Evolutionary conservation across 1,140 invertebrate genomes (phyloP), one percentile per base, ranked within the genome.

Genomic region (Leptopilina boulardi): DNA sequence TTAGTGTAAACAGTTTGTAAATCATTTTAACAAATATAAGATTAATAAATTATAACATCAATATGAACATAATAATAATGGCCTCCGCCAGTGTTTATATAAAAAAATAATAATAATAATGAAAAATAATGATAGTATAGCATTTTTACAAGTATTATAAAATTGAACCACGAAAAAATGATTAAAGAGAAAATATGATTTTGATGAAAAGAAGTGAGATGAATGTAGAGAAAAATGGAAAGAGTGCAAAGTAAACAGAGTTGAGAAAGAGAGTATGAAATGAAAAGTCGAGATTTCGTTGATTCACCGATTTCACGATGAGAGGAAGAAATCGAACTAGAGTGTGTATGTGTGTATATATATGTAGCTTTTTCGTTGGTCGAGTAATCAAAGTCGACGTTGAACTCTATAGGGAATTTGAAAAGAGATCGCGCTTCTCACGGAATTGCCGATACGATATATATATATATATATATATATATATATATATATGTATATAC

Each of bases 331-430:
- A 30, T 30, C 23, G 26, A 30, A 66, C 59, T 66, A 0, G 11
- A 66, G 23, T 23, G 5, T 30, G 5, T 30, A 30, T 30, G 5
- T 30, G 5, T 23, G 26, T 59, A 18, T 2, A 59, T 4, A 15
- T 4, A 26, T 11, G 56, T 59, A 26, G 19, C 23, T 66, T 34
- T 66, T 66, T 66, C 59, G 59, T 30, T 66, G 59, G 11, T 66
- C 2, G 59, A 66, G 23, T 34, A 30, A 66, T 66, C 59, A 66
- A 66, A 66, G 59, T 66, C 23, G 26, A 66, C 23, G 13, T 13
- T n/a, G 26, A 66, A 66, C 10, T 30, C 13, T 23, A 38, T 38
- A 66, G 26, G 26, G 26, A 30, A 15, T 23, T 0, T 23, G 23
- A 15, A 54, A 54, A 66, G 23, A n/a, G 23, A 66, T 30, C 59